phyloP scores from a whole-genome alignment of 2,888 invertebrate species.

The Rotaria magnacalcarata region DNA sequence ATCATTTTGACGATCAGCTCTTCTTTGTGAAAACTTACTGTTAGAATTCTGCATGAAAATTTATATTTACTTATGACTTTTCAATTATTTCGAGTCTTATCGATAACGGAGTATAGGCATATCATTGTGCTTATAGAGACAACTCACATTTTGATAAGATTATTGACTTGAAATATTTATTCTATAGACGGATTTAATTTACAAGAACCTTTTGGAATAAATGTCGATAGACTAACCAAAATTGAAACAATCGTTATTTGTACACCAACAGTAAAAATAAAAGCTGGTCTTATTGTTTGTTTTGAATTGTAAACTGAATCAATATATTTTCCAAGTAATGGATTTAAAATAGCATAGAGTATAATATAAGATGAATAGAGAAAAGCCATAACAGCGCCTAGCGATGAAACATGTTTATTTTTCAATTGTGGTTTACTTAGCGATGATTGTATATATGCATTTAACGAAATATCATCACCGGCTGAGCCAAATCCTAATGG shows the following conservation, averaged over 20 bases:
- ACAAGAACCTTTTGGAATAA: background rate
- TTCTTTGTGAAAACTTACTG: too few relatives aligned
- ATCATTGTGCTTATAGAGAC: too few relatives aligned
- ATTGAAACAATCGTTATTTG: background rate
- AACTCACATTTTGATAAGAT: too few relatives aligned
- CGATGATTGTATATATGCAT: background rate
- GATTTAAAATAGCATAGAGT: background rate
- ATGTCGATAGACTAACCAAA: background rate
- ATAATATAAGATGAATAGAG: slow-evolving; percentile 7
- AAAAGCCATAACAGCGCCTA: slow-evolving; percentile 1
- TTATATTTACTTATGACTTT: too few relatives aligned
- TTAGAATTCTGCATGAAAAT: too few relatives aligned
- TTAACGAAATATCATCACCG: background rate
- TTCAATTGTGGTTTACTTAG: background rate
- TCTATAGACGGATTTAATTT: background rate
- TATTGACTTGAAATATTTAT: too few relatives aligned
- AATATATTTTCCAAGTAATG: slow-evolving; percentile 14
- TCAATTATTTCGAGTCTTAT: too few relatives aligned
- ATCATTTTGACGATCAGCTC: too few relatives aligned
- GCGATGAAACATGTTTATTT: background rate
- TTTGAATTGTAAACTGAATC: background rate
- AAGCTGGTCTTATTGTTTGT: background rate
- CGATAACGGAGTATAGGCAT: too few relatives aligned
- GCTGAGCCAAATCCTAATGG: background rate
- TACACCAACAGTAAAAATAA: slow-evolving; percentile 7